Conservation (phyloP, 2,888 invertebrate genomes). For the Drosophila nr. perissopoda region DNA sequence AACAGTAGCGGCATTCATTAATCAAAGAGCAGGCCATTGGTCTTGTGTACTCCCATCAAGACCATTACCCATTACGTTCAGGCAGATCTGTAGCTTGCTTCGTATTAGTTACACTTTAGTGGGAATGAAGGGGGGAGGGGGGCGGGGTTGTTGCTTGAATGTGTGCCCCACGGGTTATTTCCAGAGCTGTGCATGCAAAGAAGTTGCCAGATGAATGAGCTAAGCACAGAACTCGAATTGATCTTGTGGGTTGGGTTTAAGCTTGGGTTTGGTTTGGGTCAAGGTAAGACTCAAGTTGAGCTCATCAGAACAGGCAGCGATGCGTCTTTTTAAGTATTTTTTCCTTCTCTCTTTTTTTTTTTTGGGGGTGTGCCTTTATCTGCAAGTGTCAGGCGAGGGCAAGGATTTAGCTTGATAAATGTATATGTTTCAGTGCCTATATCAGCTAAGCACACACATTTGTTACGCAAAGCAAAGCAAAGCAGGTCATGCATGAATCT, state of each 20-base stretch:
- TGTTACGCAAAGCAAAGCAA: not conserved
- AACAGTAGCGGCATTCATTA: slow-evolving; percentile 76
- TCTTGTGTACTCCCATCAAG: slow-evolving; percentile 33
- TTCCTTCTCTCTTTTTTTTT: not conserved
- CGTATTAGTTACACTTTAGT: slow-evolving; percentile 71
- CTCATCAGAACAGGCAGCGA: slow-evolving; percentile 42
- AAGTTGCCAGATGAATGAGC: slow-evolving; percentile 35
- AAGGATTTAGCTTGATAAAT: slow-evolving; percentile 26
- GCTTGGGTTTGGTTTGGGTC: slow-evolving; percentile 48
- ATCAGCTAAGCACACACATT: slow-evolving; percentile 4
- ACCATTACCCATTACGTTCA: slow-evolving; percentile 40
- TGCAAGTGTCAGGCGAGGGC: slow-evolving; percentile 41
- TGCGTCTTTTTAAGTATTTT: slow-evolving; percentile 33
- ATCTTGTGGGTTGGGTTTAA: slow-evolving; percentile 31
- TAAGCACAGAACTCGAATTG: slow-evolving; percentile 24
- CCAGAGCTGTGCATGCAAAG: slow-evolving; percentile 47
- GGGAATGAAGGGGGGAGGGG: slow-evolving; percentile 1
- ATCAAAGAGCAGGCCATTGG: slow-evolving; percentile 65
- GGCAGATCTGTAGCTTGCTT: slow-evolving; percentile 23
- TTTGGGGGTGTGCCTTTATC: slow-evolving; percentile 35
- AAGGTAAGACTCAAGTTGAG: slow-evolving; percentile 49
- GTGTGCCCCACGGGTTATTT: slow-evolving; percentile 33
- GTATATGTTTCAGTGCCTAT: not conserved
- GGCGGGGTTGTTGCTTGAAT: not conserved
- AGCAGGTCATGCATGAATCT: slow-evolving; percentile 14